Evolutionary conservation across 2,113 vertebrate species (phyloP).

Genomic region (Eptesicus fuscus): DNA sequence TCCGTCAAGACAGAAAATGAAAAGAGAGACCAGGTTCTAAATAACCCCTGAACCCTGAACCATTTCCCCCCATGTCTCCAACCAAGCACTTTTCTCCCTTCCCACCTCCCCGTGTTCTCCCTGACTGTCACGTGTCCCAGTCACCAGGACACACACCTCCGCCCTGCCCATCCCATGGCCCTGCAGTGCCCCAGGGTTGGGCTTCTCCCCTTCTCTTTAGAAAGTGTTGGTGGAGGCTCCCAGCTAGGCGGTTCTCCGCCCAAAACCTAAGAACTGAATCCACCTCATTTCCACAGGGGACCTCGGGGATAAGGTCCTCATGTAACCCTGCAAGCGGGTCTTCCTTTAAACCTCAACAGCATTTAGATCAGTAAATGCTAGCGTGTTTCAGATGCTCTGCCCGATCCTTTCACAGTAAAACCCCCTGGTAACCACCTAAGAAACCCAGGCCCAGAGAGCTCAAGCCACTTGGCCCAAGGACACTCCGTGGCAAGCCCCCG

Average conservation of each 20-base stretch:
- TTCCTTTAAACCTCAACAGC: not conserved
- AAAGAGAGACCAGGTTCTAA: not conserved
- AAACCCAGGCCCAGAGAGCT: not conserved
- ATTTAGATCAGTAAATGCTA: not conserved
- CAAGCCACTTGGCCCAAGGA: not conserved
- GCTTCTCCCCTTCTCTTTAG: not conserved
- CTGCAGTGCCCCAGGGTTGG: accelerated
- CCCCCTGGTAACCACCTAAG: not conserved
- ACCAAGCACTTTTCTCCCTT: not conserved
- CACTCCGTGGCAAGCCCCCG: no score
- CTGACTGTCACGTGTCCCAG: accelerated
- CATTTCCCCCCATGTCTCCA: not conserved
- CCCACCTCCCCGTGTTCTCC: not conserved
- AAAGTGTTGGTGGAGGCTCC: not conserved
- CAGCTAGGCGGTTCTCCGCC: not conserved
- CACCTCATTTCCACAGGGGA: not conserved
- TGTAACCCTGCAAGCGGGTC: not conserved
- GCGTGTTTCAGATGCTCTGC: not conserved
- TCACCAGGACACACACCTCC: not conserved
- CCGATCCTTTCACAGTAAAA: not conserved
- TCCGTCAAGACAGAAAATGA: not conserved
- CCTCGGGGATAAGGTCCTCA: accelerated
- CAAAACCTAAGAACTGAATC: not conserved
- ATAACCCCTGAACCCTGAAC: not conserved
- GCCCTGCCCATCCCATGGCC: accelerated